A percentile compares a stretch with the other conserved stretches of the same genome.
These are phyloP conservation scores for Spondyliosoma cantharus DNA, from an alignment of 2,797 vertebrate species.

Conservation along the genomic window DNA sequence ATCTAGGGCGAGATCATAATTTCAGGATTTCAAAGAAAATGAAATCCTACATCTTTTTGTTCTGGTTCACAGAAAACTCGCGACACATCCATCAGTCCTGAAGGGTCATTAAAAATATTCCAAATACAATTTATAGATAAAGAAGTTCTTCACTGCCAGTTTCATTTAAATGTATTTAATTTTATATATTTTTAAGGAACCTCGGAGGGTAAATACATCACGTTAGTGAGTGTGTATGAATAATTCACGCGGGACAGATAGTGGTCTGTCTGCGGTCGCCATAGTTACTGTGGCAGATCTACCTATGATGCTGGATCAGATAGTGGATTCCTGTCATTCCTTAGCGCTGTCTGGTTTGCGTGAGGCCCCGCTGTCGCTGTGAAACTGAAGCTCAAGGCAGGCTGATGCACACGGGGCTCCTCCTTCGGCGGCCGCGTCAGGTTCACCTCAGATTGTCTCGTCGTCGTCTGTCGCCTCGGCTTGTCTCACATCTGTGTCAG, in stretches of 20 bases:
- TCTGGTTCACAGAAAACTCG: neutral
- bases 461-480: constrained; percentile 1
- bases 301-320: constrained; percentile 66
- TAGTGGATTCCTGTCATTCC: constrained; percentile 78
- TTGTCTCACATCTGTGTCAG: constrained; percentile 12
- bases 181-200: neutral
- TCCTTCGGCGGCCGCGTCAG: constrained; percentile 7
- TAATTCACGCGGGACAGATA: neutral
- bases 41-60: neutral
- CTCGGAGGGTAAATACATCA: neutral
- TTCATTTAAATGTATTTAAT: neutral
- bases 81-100: neutral
- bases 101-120: too few species aligned
- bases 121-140: neutral
- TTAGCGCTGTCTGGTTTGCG: constrained; percentile 59
- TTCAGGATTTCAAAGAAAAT: neutral
- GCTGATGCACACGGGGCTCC: neutral
- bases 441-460: constrained; percentile 26
- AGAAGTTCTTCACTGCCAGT: neutral
- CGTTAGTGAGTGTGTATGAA: neutral
- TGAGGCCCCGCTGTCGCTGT: constrained; percentile 43
- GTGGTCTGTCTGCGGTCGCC: constrained; percentile 20
- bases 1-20: neutral
- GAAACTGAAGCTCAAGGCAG: constrained; percentile 6
- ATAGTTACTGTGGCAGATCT: constrained; percentile 49